Conservation (phyloP, 2,113 vertebrate genomes). For the Bucco capensis region DNA sequence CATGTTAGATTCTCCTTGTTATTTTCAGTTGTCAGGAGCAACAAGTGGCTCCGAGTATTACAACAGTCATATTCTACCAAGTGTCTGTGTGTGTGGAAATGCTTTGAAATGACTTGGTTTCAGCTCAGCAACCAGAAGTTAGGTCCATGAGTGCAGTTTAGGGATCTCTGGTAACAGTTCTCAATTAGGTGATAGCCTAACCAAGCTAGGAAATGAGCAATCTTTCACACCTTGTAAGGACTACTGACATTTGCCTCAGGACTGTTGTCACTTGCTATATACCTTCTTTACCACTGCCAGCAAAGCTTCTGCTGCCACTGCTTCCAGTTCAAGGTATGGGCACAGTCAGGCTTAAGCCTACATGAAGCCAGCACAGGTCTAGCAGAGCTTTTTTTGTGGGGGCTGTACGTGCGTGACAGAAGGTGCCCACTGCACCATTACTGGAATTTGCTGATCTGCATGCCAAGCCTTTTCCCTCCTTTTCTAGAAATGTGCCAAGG, state of each 20-base stretch:
- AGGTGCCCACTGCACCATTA: neutral
- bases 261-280: neutral
- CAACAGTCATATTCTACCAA: neutral
- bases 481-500: neutral
- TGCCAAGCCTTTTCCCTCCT: neutral
- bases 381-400: neutral
- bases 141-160: neutral
- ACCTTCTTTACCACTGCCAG: neutral
- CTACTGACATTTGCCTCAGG: neutral
- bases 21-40: neutral
- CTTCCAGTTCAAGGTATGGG: neutral
- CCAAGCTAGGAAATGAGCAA: neutral
- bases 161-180: neutral
- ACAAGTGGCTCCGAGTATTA: neutral
- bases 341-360: neutral
- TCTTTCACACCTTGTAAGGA: neutral
- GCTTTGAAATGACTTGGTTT: neutral
- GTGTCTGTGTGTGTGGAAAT: neutral
- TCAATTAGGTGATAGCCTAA: neutral
- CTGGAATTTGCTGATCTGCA: neutral
- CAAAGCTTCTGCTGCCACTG: neutral
- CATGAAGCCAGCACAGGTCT: neutral
- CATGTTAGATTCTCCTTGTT: neutral
- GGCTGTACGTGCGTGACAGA: fast-evolving
- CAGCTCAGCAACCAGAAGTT: neutral